Evolutionary conservation across 2,113 vertebrate species (phyloP).

Genomic region (Serinus canaria): DNA sequence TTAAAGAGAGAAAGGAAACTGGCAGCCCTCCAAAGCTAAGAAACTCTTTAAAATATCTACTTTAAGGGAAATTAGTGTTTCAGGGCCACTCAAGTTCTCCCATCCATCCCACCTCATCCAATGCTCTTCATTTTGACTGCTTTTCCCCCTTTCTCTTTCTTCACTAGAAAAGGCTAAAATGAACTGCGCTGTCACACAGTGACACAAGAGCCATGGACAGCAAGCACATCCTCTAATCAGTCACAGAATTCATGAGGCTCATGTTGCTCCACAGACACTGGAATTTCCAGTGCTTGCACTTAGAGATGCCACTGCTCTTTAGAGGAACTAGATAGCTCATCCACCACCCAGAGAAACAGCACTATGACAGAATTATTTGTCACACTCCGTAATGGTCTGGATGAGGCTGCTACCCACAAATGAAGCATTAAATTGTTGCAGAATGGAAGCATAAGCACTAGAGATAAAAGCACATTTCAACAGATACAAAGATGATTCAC

Average conservation of each 20-base stretch:
- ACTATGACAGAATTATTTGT: slow-evolving; percentile 25
- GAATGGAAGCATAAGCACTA: slow-evolving; percentile 4
- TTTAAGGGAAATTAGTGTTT: slow-evolving; percentile 18
- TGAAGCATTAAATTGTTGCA: slow-evolving; percentile 17
- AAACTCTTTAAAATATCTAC: neutral
- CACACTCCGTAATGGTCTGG: neutral
- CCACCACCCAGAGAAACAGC: neutral
- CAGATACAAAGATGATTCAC: slow-evolving; percentile 22
- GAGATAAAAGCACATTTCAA: neutral
- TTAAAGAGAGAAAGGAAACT: slow-evolving; percentile 24
- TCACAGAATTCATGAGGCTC: slow-evolving; percentile 21
- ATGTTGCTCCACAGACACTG: neutral
- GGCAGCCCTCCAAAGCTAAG: slow-evolving; percentile 34
- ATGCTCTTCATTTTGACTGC: neutral
- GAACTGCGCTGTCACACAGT: neutral
- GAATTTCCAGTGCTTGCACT: slow-evolving; percentile 22
- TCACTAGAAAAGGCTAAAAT: neutral
- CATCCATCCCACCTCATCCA: neutral
- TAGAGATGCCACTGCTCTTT: neutral
- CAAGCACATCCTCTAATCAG: neutral
- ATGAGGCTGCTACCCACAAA: slow-evolving; percentile 25
- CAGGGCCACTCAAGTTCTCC: neutral
- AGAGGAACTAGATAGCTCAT: neutral
- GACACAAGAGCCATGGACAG: neutral
- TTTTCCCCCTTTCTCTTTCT: neutral